Conservation (phyloP, 2,113 vertebrate species). For the Marcusenius ussheri region DNA sequence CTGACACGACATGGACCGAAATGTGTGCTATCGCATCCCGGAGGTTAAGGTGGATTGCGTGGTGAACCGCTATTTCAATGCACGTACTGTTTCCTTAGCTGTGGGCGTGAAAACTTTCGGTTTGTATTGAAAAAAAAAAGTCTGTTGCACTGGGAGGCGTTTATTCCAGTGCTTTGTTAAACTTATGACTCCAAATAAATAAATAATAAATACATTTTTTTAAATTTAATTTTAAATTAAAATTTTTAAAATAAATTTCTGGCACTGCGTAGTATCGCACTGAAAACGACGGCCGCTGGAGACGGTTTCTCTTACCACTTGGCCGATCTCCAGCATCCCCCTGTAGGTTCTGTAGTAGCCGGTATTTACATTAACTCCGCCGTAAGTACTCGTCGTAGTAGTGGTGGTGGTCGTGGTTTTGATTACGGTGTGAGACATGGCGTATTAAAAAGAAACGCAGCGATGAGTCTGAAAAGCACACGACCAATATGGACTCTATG, state of each 20-base stretch:
- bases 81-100: background rate
- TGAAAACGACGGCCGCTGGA: background rate
- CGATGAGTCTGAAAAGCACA: background rate
- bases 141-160: background rate
- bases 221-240: no score
- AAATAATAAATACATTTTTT: no score
- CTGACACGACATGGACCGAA: background rate
- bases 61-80: background rate
- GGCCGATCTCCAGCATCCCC: background rate
- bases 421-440: background rate
- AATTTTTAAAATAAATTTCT: background rate
- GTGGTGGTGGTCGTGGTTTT: background rate
- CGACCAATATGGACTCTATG: background rate
- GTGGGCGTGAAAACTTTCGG: background rate
- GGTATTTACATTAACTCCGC: background rate
- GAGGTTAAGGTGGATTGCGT: background rate
- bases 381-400: background rate
- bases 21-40: background rate
- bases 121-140: background rate
- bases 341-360: background rate
- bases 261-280: background rate
- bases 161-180: background rate
- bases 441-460: background rate
- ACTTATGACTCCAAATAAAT: background rate
- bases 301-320: background rate